Base-by-base conservation (phyloP, 2,797 vertebrate genomes). In the Chromis chromis region DNA sequence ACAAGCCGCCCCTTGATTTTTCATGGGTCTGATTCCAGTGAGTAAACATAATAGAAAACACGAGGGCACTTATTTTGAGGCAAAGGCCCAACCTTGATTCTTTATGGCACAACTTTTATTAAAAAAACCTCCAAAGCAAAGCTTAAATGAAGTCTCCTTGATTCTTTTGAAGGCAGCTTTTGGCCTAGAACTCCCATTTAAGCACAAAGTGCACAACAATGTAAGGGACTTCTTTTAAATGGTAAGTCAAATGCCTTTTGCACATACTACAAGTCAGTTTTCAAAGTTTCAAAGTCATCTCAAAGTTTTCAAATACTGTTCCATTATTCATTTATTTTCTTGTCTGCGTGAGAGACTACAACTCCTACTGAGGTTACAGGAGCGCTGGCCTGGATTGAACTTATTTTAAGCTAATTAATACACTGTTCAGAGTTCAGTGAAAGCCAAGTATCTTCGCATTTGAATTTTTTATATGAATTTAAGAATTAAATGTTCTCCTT, bases 1-100 rank as follows among this genome's bases (percentile, higher is more conserved):
- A 36, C 24, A 65, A 25, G 6, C 50, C 11, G 27, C 1, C 24
- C 33, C 19, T 11, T 27, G 10, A 17, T 67, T 28, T 61, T 24
- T 31, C 31, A 7, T 50, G 13, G 1, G 33, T 39, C 16, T 21
- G 25, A 21, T 52, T 50, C 19, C 16, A 59, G 12, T 44, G 11
- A 83, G 11, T 28, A 28, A 10, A 44, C 33, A 28, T 42, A 56
- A 78, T 65, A 50, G 22, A 44, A 40, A 67, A 67, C 4, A 64
- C 22, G 6, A 65, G 33, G 17, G 13, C 11, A 22, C 14, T 27
- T 61, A 59, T 33, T 72, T 25, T 31, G 12, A 36, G 9, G 44
- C 33, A 44, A 4, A 49, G 1, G 53, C 12, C 17, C 33, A 61
- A 53, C 40, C 48, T 74, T 74, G 65, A 17, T 64, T 70, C 17